A percentile compares a stretch with the other conserved stretches of the same genome.
phyloP scores from a whole-genome alignment of 2,888 invertebrate species.

The Oxycera nigricornis region DNA sequence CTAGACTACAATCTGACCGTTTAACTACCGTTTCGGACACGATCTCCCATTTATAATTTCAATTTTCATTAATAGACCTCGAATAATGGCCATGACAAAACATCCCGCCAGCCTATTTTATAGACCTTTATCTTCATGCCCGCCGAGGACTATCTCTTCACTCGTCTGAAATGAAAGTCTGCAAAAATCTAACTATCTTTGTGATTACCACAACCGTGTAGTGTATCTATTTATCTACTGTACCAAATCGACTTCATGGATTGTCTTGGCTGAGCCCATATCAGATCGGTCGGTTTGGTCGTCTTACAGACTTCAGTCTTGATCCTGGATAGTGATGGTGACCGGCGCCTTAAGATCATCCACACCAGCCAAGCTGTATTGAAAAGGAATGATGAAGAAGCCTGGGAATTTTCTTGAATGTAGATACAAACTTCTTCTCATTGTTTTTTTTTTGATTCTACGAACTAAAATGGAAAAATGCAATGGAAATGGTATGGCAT shows the following conservation, averaged over 20 bases:
- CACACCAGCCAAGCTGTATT: background rate
- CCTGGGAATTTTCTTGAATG: conserved; percentile 29
- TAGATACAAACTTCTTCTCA: conserved; percentile 8
- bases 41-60: conserved; percentile 36
- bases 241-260: background rate
- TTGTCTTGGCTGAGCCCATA: background rate
- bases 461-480: background rate
- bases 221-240: background rate
- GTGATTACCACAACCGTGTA: background rate
- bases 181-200: background rate
- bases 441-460: background rate
- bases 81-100: background rate
- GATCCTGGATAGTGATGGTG: background rate
- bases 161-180: background rate
- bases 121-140: background rate
- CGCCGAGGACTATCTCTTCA: background rate
- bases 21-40: conserved; percentile 28
- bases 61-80: conserved; percentile 11
- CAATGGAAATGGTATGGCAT: background rate
- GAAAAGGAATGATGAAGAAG: background rate
- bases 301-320: too few relatives aligned
- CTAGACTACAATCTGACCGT: background rate
- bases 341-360: conserved; percentile 22
- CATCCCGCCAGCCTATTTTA: conserved; percentile 4
- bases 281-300: background rate